Evolutionary conservation across 2,888 invertebrate genomes (phyloP).

Genomic region (Epirrhoe alternata): DNA sequence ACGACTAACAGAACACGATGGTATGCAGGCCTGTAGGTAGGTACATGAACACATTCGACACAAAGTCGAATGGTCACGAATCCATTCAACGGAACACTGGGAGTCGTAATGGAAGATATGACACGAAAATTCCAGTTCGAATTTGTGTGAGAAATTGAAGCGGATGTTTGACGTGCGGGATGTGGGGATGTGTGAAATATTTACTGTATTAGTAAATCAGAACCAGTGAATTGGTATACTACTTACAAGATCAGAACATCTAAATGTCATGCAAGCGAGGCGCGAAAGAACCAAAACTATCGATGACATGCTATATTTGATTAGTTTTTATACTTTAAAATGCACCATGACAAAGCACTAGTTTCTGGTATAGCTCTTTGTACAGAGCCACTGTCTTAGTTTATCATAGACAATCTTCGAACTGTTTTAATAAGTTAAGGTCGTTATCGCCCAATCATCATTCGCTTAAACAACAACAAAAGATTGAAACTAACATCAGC

Average conservation of each 20-base stretch:
- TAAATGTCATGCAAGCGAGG: slow-evolving; percentile 2
- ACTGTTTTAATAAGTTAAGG: slow-evolving; percentile 1
- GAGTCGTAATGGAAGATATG: slow-evolving; percentile 50
- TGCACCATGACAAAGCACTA: not conserved
- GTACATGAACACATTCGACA: slow-evolving; percentile 55
- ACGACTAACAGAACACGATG: slow-evolving; percentile 57
- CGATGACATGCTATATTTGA: not conserved
- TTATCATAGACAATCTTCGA: not conserved
- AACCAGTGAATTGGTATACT: too few species aligned
- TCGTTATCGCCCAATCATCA: slow-evolving; percentile 15
- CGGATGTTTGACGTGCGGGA: slow-evolving; percentile 41
- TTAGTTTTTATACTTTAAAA: not conserved
- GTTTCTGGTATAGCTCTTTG: not conserved
- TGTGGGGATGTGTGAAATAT: slow-evolving; percentile 40
- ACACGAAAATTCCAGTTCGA: slow-evolving; percentile 50
- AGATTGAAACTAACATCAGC: slow-evolving; percentile 43
- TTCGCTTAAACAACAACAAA: slow-evolving; percentile 23
- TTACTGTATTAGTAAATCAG: slow-evolving; percentile 37
- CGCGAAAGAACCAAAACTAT: not conserved
- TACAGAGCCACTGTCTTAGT: not conserved
- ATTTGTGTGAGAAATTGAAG: slow-evolving; percentile 37
- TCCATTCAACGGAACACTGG: slow-evolving; percentile 59
- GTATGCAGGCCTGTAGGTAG: slow-evolving; percentile 59
- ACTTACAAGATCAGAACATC: too few species aligned
- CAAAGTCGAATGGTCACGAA: slow-evolving; percentile 65